Conservation (phyloP, 2,113 vertebrate species). For the Turdus rufiventris region DNA sequence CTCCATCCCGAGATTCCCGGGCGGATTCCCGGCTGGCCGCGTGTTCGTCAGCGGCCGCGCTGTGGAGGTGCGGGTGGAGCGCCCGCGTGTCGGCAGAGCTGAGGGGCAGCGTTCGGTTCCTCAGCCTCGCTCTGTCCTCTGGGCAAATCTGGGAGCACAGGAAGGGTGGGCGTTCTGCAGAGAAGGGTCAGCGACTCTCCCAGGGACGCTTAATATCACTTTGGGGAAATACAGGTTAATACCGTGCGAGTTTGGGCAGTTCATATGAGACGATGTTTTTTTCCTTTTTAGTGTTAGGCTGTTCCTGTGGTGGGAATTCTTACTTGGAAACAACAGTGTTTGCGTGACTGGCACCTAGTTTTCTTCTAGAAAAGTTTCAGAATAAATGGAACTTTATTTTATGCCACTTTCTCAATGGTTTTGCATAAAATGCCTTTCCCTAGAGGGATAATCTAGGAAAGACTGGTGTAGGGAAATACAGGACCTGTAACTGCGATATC, state of each 20-base stretch:
- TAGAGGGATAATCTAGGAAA: neutral
- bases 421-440: neutral
- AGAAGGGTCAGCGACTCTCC: neutral
- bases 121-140: neutral
- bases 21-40: neutral
- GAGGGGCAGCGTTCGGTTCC: fast-evolving
- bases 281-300: neutral
- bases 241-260: neutral
- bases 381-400: neutral
- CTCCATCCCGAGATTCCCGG: neutral
- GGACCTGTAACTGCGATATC: neutral
- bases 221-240: neutral
- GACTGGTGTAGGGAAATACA: neutral
- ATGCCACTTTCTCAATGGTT: neutral
- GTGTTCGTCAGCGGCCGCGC: neutral
- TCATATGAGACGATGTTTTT: neutral
- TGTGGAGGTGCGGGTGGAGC: neutral
- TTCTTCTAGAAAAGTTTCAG: neutral
- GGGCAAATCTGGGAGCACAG: neutral
- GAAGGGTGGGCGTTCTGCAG: too few relatives aligned
- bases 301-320: neutral
- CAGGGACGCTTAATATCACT: neutral
- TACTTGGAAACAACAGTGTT: fast-evolving
- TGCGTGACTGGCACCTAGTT: neutral
- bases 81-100: neutral